Evolutionary conservation across 2,888 invertebrate species (phyloP).

Genomic region (Lottia scabra): DNA sequence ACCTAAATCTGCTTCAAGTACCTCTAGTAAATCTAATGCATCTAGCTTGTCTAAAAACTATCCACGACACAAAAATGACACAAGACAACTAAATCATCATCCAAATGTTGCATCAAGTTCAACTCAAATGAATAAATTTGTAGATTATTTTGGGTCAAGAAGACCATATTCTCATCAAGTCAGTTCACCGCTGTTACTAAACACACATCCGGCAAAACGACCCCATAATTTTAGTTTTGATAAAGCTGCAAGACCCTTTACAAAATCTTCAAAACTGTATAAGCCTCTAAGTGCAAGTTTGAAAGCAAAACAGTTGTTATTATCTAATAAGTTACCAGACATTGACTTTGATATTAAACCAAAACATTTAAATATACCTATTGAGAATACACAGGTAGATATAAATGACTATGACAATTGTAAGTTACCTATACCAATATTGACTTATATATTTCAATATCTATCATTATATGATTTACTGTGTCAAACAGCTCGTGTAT

Average conservation of each 20-base stretch:
- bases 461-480: constrained; percentile 33
- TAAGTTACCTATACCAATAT: constrained; percentile 31
- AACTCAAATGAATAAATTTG: neutral
- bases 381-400: too few species aligned
- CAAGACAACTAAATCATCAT: neutral
- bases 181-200: neutral
- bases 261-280: neutral
- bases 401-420: neutral
- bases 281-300: neutral
- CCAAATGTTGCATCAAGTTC: neutral
- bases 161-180: neutral
- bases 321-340: neutral
- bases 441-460: constrained; percentile 36
- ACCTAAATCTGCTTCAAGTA: neutral
- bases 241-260: neutral
- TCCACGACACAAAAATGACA: neutral
- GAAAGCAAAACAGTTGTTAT: neutral
- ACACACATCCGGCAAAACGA: neutral
- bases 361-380: too few species aligned
- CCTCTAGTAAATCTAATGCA: neutral
- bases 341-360: too few species aligned
- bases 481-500: constrained; percentile 31
- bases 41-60: neutral
- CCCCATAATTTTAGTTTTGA: neutral
- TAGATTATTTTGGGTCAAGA: neutral